phyloP scores from a whole-genome alignment of 2,113 vertebrate species.

The Tychaedon coryphoeus region DNA sequence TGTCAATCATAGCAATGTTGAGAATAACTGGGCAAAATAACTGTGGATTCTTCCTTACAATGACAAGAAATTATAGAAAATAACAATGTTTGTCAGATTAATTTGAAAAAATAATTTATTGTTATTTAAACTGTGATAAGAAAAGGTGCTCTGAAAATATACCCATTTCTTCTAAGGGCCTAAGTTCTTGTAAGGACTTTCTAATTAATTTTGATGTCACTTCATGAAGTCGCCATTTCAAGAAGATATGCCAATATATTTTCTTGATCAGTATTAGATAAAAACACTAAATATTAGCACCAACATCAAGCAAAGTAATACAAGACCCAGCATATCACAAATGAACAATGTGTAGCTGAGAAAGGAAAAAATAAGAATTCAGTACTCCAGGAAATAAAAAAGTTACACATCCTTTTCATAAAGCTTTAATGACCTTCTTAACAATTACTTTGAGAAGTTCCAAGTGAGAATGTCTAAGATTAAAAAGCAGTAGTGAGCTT shows the following conservation, averaged over 20 bases:
- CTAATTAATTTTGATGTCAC: background rate
- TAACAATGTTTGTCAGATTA: background rate
- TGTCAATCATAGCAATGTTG: background rate
- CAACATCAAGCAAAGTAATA: background rate
- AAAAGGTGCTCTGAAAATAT: background rate
- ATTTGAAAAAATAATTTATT: background rate
- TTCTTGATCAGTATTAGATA: slow-evolving; percentile 13
- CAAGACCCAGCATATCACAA: background rate
- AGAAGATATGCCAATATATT: background rate
- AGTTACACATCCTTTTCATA: background rate
- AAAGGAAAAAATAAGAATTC: background rate
- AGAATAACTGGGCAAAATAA: background rate
- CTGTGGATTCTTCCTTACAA: background rate
- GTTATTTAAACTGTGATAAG: background rate
- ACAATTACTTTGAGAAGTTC: background rate
- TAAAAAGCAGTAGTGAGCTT: background rate
- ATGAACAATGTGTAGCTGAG: background rate
- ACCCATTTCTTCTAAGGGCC: background rate
- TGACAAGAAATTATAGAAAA: background rate
- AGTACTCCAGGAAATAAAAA: background rate
- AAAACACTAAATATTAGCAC: background rate
- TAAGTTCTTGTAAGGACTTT: background rate
- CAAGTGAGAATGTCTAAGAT: background rate
- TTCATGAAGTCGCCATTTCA: background rate
- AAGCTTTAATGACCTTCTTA: background rate